phyloP scores from a whole-genome alignment of 2,113 vertebrate genomes.

The Archilochus colubris region DNA sequence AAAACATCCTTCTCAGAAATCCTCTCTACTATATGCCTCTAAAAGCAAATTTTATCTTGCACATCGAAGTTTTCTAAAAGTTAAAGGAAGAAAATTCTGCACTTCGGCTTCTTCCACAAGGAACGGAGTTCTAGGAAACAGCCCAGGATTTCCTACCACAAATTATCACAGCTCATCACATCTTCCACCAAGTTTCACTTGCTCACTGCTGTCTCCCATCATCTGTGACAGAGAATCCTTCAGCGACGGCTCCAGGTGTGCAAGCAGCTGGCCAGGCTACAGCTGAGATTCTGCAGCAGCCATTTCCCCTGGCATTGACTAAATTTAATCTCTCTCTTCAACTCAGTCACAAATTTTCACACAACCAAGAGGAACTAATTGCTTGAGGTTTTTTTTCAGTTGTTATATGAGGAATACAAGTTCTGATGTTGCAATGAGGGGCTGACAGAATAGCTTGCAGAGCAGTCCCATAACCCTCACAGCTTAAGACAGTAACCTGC shows the following conservation, averaged over 20 bases:
- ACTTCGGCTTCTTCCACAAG: neutral
- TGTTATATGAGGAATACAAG: neutral
- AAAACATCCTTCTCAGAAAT: neutral
- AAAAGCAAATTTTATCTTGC: neutral
- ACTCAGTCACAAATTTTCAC: neutral
- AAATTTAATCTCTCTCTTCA: neutral
- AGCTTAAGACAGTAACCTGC: neutral
- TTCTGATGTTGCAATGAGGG: accelerated
- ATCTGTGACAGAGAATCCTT: accelerated
- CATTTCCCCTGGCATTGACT: accelerated
- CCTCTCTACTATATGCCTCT: neutral
- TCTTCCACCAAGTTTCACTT: neutral
- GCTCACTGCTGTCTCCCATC: neutral
- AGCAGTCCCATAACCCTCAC: neutral
- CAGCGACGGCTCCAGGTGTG: accelerated
- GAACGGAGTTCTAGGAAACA: neutral
- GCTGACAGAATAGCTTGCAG: neutral
- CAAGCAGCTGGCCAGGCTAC: accelerated
- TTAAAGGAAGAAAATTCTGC: neutral
- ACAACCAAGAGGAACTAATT: neutral
- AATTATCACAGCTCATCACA: neutral
- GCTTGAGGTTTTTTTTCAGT: neutral
- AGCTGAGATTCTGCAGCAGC: neutral
- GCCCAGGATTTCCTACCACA: neutral
- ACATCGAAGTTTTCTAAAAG: neutral